phyloP scores from a whole-genome alignment of 2,797 vertebrate species.

The Scleropages formosus region DNA sequence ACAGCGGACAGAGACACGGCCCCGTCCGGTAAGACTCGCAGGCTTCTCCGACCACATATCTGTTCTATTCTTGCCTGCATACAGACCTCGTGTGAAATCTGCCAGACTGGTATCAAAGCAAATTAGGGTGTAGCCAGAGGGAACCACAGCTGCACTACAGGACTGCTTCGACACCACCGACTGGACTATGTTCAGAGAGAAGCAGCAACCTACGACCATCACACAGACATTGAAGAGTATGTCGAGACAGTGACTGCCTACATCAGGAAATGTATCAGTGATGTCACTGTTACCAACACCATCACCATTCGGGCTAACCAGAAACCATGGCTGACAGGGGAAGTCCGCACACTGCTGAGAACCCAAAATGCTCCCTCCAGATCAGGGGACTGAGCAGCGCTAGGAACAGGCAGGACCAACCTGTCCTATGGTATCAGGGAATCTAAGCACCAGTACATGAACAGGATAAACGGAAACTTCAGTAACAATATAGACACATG shows the following conservation, averaged over 20 bases:
- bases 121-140: background rate
- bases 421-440: constrained; percentile 1
- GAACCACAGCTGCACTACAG: too few species aligned
- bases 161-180: too few species aligned
- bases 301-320: background rate
- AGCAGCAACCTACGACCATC: too few species aligned
- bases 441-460: too few species aligned
- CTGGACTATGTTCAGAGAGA: too few species aligned
- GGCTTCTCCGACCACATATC: too few species aligned
- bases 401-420: background rate
- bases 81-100: background rate
- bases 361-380: constrained; percentile 11
- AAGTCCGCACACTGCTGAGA: background rate
- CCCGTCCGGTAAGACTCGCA: too few species aligned
- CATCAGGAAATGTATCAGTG: constrained; percentile 1
- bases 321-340: background rate
- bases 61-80: too few species aligned
- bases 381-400: background rate
- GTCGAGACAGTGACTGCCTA: background rate
- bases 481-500: too few species aligned
- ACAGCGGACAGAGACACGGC: too few species aligned
- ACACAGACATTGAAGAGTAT: constrained; percentile 8
- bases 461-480: too few species aligned
- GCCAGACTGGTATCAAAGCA: background rate
- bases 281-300: background rate